phyloP scores from a whole-genome alignment of 2,888 invertebrate species.

The Hypselothyrea guttata region DNA sequence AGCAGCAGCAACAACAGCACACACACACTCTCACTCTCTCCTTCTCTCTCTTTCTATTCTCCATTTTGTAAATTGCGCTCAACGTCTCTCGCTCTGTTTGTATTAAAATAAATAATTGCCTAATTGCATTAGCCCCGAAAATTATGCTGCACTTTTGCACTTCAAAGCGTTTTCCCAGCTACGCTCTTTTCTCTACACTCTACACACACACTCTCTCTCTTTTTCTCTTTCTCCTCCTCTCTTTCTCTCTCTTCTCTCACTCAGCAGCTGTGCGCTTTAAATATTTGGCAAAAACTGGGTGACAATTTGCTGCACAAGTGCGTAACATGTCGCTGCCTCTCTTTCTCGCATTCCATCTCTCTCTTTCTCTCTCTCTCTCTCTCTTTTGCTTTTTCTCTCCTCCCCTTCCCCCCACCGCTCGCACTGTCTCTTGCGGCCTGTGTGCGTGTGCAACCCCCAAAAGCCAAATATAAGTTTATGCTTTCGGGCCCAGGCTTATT shows the following conservation, averaged over 20 bases:
- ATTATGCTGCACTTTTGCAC: conserved; percentile 74
- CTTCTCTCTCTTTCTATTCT: conserved; percentile 1
- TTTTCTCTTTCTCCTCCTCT: not conserved
- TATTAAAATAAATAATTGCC: conserved; percentile 60
- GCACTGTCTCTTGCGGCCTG: no score
- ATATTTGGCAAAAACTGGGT: conserved; percentile 54
- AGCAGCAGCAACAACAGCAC: conserved; percentile 43
- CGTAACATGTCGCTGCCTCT: conserved; percentile 35
- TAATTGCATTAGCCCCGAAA: conserved; percentile 70
- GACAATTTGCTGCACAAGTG: conserved; percentile 75
- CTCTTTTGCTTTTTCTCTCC: no score
- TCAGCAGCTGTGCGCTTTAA: not conserved
- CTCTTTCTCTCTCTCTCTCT: not conserved
- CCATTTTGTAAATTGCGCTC: not conserved
- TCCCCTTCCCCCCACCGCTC: no score
- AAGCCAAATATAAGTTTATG: conserved; percentile 39
- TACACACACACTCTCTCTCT: conserved; percentile 19
- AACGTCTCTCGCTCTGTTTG: not conserved
- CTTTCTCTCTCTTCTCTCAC: no score
- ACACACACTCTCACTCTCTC: conserved; percentile 9
- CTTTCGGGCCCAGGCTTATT: conserved; percentile 20
- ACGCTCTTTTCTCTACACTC: conserved; percentile 13
- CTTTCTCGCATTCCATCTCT: not conserved
- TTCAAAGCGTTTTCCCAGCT: conserved; percentile 52
- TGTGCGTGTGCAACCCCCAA: conserved; percentile 46